Conservation (phyloP, 2,113 vertebrate genomes). For the Aldabrachelys gigantea region DNA sequence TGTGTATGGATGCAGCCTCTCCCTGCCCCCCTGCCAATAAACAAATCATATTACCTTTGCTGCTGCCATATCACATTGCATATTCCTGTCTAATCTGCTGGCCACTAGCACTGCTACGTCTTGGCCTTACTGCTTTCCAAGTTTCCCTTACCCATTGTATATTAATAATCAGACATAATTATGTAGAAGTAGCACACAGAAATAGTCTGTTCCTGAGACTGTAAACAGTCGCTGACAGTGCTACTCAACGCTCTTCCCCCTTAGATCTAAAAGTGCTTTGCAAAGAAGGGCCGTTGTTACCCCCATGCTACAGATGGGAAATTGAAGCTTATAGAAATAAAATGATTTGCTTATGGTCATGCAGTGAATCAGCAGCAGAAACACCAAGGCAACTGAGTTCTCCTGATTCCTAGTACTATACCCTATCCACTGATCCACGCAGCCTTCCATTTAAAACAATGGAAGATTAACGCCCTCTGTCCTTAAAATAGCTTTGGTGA, state of each 20-base stretch:
- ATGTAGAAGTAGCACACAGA: slow-evolving; percentile 3
- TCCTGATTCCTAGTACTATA: background rate
- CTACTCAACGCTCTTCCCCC: background rate
- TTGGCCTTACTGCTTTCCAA: slow-evolving; percentile 3
- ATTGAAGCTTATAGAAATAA: background rate
- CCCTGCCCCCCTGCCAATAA: slow-evolving; percentile 17
- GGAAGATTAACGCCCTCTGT: background rate
- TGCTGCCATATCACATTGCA: slow-evolving; percentile 42
- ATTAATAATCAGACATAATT: slow-evolving; percentile 12
- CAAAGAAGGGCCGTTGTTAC: slow-evolving; percentile 19
- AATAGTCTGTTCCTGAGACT: background rate
- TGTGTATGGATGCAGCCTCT: slow-evolving; percentile 9
- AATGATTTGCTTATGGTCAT: slow-evolving; percentile 25
- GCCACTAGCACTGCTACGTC: background rate
- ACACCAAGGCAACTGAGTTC: background rate
- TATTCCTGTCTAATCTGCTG: background rate
- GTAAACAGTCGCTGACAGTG: background rate
- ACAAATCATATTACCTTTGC: slow-evolving; percentile 8
- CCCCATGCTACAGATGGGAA: slow-evolving; percentile 8
- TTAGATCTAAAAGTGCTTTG: background rate
- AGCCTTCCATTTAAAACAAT: background rate
- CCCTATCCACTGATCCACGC: background rate
- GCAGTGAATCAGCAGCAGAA: slow-evolving; percentile 1
- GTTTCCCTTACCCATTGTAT: background rate
- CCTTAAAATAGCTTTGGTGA: background rate